Conservation (phyloP, 1,140 invertebrate genomes). For the Nephila pilipes region DNA sequence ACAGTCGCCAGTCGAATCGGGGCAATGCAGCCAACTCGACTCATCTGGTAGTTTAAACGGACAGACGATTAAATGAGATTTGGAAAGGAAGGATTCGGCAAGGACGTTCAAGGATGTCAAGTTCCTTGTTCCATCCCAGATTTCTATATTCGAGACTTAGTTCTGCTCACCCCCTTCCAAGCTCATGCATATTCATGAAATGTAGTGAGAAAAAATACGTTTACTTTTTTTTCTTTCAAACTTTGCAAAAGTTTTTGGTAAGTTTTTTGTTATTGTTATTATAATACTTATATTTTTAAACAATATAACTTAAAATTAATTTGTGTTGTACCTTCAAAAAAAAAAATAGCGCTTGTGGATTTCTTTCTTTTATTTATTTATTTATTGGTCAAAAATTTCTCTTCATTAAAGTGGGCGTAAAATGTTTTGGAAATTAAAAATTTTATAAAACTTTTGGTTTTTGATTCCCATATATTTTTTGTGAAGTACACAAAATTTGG, state of each 20-base stretch:
- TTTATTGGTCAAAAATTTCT: too few relatives aligned
- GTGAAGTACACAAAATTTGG: too few relatives aligned
- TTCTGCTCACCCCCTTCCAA: neutral
- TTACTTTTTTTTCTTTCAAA: neutral
- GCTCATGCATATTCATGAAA: conserved; percentile 31
- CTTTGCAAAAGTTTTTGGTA: conserved; percentile 1
- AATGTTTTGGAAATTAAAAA: too few relatives aligned
- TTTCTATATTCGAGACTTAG: conserved; percentile 9
- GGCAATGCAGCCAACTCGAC: conserved; percentile 39
- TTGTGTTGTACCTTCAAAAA: too few relatives aligned
- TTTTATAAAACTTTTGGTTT: too few relatives aligned
- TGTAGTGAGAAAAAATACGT: neutral
- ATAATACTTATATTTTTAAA: too few relatives aligned
- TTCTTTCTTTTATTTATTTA: too few relatives aligned
- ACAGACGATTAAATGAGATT: conserved; percentile 59
- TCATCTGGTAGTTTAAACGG: conserved; percentile 56
- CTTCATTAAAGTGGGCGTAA: too few relatives aligned
- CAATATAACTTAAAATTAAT: too few relatives aligned
- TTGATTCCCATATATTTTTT: too few relatives aligned
- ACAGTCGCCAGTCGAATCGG: conserved; percentile 57
- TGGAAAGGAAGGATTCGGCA: conserved; percentile 46
- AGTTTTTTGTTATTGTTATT: neutral
- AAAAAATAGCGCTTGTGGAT: too few relatives aligned
- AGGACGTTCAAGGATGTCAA: conserved; percentile 63
- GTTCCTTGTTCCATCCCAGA: conserved; percentile 32